Percentiles rank a stretch among this genome's conserved stretches.
phyloP scores from a whole-genome alignment of 2,113 vertebrate genomes.

The Acanthochromis polyacanthus region DNA sequence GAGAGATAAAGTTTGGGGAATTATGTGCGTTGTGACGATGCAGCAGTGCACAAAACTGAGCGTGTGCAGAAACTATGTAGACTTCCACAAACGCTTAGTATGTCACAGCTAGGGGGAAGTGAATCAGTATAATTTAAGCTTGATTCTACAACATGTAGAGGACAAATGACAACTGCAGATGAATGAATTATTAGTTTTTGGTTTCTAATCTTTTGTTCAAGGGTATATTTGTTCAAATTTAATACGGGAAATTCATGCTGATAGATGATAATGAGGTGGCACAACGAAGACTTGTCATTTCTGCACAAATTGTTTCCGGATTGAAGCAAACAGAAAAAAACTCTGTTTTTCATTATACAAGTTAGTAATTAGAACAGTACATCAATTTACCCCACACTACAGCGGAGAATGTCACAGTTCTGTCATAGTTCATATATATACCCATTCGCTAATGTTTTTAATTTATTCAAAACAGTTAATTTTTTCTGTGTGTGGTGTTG shows the following conservation, averaged over 20 bases:
- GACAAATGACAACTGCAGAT: background rate
- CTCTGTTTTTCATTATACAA: background rate
- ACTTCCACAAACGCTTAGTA: conserved; percentile 1
- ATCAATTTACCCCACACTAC: background rate
- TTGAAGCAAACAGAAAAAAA: background rate
- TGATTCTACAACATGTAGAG: conserved; percentile 1
- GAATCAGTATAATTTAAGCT: background rate
- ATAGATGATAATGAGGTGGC: background rate
- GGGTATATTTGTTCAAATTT: background rate
- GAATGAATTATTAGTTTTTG: too few species aligned
- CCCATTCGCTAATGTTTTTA: background rate
- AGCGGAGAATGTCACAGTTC: background rate
- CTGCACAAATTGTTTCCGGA: too few species aligned
- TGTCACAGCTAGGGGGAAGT: background rate
- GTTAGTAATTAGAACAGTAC: background rate
- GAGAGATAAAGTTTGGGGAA: conserved; percentile 52
- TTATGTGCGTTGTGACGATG: conserved; percentile 23
- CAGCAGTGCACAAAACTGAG: conserved; percentile 25
- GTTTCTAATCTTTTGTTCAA: too few species aligned
- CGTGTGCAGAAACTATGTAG: conserved; percentile 7
- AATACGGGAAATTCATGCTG: background rate
- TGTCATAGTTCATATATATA: background rate
- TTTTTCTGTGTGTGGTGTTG: too few species aligned
- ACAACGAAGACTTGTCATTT: background rate
- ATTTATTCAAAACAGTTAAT: background rate